phyloP scores from a whole-genome alignment of 2,113 vertebrate species.

The Amphilophus citrinellus region DNA sequence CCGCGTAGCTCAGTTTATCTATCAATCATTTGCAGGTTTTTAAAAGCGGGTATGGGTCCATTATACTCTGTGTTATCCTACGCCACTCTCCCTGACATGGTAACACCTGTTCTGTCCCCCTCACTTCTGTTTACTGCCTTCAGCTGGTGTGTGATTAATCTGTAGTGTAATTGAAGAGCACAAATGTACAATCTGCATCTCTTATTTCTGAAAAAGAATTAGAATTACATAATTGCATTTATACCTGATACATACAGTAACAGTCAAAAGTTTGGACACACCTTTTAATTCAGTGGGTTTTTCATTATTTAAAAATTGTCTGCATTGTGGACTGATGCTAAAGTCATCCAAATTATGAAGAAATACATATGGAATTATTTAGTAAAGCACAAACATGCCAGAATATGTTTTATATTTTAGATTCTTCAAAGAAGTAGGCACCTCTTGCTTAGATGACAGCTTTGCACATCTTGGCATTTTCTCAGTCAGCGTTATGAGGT shows the following conservation, averaged over 20 bases:
- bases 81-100: not conserved
- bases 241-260: not conserved
- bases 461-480: no score
- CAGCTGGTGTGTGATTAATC: not conserved
- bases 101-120: not conserved
- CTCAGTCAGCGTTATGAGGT: no score
- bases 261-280: no score
- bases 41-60: not conserved
- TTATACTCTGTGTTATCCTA: not conserved
- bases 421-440: no score
- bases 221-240: not conserved
- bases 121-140: not conserved
- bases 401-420: no score
- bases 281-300: no score
- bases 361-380: no score
- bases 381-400: no score
- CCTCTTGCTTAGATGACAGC: no score
- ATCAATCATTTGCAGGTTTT: constrained; percentile 13
- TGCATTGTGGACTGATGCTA: no score
- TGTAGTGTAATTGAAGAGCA: not conserved
- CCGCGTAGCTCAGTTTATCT: not conserved
- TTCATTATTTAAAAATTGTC: no score
- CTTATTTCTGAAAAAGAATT: not conserved
- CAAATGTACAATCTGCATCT: not conserved
- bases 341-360: no score